These are phyloP conservation scores for Paguma larvata DNA, from an alignment of 2,797 vertebrate species.

Conservation along the genomic window DNA sequence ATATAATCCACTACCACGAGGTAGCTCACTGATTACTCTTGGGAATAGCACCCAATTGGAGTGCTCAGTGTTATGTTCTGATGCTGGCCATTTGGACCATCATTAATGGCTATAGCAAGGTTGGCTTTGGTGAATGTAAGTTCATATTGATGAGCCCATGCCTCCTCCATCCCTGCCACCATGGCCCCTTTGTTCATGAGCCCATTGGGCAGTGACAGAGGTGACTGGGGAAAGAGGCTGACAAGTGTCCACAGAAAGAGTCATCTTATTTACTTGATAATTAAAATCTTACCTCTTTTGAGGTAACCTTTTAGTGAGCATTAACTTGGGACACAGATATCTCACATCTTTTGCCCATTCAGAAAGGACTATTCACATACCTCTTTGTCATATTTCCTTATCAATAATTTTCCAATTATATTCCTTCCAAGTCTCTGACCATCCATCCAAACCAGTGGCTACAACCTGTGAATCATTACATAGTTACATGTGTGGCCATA, in stretches of 20 bases:
- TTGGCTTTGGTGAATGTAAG: background rate
- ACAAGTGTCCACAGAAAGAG: background rate
- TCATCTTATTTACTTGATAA: background rate
- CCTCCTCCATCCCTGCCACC: background rate
- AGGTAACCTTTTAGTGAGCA: background rate
- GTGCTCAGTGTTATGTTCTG: background rate
- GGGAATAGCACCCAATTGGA: background rate
- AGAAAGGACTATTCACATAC: background rate
- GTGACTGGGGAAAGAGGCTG: background rate
- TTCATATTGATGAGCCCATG: background rate
- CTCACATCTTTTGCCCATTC: background rate
- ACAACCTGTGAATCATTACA: background rate
- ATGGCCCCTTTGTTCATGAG: background rate
- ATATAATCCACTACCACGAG: background rate
- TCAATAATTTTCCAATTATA: background rate
- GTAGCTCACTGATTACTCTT: background rate
- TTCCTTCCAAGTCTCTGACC: background rate
- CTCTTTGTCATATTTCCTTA: background rate
- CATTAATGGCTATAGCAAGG: background rate
- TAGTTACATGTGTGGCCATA: background rate
- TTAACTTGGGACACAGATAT: background rate
- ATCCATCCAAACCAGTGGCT: background rate
- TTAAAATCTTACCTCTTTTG: background rate
- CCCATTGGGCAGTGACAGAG: background rate
- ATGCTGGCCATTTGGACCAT: background rate